Evolutionary conservation across 2,113 vertebrate species (phyloP).

Genomic region (Crocuta crocuta): DNA sequence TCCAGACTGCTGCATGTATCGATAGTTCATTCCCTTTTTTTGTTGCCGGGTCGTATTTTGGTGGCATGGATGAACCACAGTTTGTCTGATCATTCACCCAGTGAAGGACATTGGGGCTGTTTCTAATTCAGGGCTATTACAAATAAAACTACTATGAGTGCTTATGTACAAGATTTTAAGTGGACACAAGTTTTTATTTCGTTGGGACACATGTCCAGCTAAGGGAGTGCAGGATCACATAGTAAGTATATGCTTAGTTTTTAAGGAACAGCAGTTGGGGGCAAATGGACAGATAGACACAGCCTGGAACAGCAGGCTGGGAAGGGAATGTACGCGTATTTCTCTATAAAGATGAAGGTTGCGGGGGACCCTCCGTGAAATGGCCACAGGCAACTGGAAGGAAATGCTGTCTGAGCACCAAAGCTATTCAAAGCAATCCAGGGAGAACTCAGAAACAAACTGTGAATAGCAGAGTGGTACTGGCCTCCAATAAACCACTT

Average conservation of each 20-base stretch:
- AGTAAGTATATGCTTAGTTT: neutral
- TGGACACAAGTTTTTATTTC: neutral
- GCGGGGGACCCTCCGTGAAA: neutral
- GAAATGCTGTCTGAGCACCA: neutral
- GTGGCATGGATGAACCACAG: neutral
- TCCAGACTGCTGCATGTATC: too few relatives aligned
- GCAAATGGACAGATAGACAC: neutral
- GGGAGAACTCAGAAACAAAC: conserved; percentile 46
- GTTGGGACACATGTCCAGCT: neutral
- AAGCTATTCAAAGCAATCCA: conserved; percentile 31
- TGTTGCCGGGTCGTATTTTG: neutral
- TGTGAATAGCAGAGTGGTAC: conserved; percentile 25
- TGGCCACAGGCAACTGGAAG: neutral
- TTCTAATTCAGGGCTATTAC: neutral
- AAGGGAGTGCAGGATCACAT: neutral
- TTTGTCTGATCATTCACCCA: neutral
- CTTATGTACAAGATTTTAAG: neutral
- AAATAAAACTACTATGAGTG: neutral
- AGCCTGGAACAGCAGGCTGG: neutral
- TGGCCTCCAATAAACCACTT: conserved; percentile 12
- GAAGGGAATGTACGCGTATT: neutral
- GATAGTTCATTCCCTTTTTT: neutral
- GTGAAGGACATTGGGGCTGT: neutral
- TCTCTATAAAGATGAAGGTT: neutral
- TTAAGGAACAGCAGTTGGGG: neutral